Evolutionary conservation across 2,797 vertebrate species (phyloP), one percentile per base, ranked within the genome.

Genomic region (Hypotaenidia okinawae): DNA sequence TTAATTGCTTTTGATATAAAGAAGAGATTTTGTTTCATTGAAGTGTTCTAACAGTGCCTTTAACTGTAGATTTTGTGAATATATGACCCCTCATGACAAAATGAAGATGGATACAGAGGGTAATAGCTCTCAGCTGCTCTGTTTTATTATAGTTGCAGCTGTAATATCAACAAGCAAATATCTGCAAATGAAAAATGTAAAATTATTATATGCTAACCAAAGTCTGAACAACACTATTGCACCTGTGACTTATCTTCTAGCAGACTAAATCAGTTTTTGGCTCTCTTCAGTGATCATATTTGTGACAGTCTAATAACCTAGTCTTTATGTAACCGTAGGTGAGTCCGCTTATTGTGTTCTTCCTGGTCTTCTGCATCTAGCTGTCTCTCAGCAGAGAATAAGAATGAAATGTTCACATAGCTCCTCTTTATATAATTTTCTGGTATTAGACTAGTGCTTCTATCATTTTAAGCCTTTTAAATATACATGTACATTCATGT

Each of bases 151-250:
- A 54, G 75, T 37, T 81, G 66, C 55, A 89, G 30, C 30, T 67
- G 69, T 77, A 81, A 52, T 84, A 45, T 37, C 61, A 89, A 62
- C 43, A 89, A 88, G 18, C 25, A 81, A 61, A 63, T 72, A 75
- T 72, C 43, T 67, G 75, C 43, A 79, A 79, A 79, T 64, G 57
- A 68, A 87, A 74, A 87, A 73, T 70, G 16, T 28, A 69, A 43
- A 83, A 69, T 11, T 49, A 37, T 35, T 6, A 37, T 55, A 70
- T 41, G 14, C 55, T 62, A 77, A 35, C 37, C 35, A 41, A 80
- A 69, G 18, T 35, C 41, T 43, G 41, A 84, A 61, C 4, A 13
- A 32, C 14, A 2, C n/a, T 49, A 28, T 39, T 2, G 1, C 22
- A 45, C 33, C 43, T 15, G 27, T 68, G 61, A 90, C 39, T 78